Conservation (phyloP, 2,888 invertebrate genomes). For the Acronicta aceris region DNA sequence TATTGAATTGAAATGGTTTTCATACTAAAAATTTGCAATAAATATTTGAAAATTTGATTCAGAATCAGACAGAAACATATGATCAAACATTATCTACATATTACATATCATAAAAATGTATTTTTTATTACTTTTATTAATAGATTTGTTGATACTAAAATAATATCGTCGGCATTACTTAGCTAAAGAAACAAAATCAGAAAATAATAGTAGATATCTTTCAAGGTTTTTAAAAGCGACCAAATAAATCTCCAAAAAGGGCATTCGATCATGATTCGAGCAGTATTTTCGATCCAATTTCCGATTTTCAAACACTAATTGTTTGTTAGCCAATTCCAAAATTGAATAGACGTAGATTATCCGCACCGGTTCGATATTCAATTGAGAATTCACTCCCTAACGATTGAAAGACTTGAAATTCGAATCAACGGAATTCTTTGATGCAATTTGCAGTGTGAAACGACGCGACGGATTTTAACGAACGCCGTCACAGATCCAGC, state of each 20-base stretch:
- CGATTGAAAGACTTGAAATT: slow-evolving; percentile 42
- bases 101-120: no score
- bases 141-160: no score
- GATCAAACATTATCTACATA: background rate
- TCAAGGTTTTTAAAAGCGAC: no score
- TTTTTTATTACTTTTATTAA: no score
- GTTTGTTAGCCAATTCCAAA: slow-evolving; percentile 14
- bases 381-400: slow-evolving; percentile 45
- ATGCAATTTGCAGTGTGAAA: slow-evolving; percentile 58
- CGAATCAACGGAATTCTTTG: slow-evolving; percentile 52
- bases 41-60: slow-evolving; percentile 1
- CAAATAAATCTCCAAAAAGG: no score
- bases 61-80: background rate
- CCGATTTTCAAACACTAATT: no score
- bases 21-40: no score
- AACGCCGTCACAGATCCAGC: slow-evolving; percentile 39
- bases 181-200: no score
- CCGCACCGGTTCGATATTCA: slow-evolving; percentile 27
- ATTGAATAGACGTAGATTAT: slow-evolving; percentile 43
- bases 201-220: no score
- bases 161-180: no score
- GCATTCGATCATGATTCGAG: no score
- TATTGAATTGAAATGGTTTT: slow-evolving; percentile 13
- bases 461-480: slow-evolving; percentile 60
- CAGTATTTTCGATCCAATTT: no score